A percentile compares a stretch with the other conserved stretches of the same genome.
Evolutionary conservation across 2,888 invertebrate species (phyloP).

Genomic region (Bombyx huttoni): DNA sequence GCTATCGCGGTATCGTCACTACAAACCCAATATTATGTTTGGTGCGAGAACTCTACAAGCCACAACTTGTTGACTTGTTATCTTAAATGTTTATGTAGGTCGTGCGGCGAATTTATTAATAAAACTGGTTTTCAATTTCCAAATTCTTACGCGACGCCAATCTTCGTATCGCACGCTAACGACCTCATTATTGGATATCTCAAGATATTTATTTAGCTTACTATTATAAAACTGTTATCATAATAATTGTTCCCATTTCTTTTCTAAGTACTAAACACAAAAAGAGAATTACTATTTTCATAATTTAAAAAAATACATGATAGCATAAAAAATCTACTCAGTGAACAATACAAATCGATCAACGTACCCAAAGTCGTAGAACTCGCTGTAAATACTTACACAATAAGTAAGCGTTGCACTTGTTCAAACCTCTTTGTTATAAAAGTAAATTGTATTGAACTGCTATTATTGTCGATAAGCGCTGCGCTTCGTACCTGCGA

Average conservation of each 20-base stretch:
- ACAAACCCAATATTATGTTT: not conserved
- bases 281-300: not conserved
- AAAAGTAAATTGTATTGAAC: conserved; percentile 14
- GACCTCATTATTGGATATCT: not conserved
- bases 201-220: not conserved
- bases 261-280: not conserved
- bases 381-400: not conserved
- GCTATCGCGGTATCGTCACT: not conserved
- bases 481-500: conserved; percentile 34
- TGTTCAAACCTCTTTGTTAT: conserved; percentile 6
- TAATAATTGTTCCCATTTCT: too few relatives aligned
- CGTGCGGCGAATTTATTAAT: not conserved
- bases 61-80: not conserved
- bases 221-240: too few relatives aligned
- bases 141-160: not conserved
- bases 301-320: not conserved
- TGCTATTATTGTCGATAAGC: conserved; percentile 15
- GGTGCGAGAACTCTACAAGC: not conserved
- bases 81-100: not conserved
- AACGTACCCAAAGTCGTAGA: not conserved
- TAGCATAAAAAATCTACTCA: not conserved
- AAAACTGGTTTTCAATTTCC: not conserved
- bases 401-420: not conserved
- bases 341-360: not conserved
- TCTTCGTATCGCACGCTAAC: not conserved